Conservation (phyloP, 1,140 invertebrate species). For the Drosophila simulans region DNA sequence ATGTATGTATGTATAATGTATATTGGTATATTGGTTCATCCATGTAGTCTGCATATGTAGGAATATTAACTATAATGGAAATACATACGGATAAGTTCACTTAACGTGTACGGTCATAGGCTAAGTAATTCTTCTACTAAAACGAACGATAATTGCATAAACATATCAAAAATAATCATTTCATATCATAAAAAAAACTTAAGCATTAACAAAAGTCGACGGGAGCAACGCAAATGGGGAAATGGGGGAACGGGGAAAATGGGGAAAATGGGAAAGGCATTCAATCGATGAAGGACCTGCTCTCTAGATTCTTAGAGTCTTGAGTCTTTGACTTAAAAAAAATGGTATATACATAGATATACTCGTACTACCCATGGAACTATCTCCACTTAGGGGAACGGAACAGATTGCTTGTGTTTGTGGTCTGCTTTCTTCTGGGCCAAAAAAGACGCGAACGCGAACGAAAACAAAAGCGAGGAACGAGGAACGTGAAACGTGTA, state of each 20-base stretch:
- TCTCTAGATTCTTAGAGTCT: conserved; percentile 25
- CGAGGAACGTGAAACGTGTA: conserved; percentile 23
- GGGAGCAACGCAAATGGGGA: not conserved
- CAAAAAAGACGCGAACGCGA: not conserved
- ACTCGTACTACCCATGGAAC: no score
- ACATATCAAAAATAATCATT: conserved; percentile 18
- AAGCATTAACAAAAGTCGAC: conserved; percentile 34
- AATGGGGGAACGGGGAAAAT: conserved; percentile 5
- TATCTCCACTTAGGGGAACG: conserved; percentile 1
- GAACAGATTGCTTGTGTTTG: conserved; percentile 12
- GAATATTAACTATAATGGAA: conserved; percentile 55
- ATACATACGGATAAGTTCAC: conserved; percentile 45
- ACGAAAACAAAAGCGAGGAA: conserved; percentile 40
- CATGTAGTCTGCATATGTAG: conserved; percentile 22
- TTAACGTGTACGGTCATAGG: conserved; percentile 16
- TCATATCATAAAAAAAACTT: conserved; percentile 40
- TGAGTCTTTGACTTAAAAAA: conserved; percentile 24
- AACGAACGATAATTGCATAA: conserved; percentile 27
- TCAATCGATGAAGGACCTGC: conserved; percentile 14
- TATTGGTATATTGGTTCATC: conserved; percentile 21
- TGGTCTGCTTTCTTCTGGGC: conserved; percentile 20
- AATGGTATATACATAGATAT: not conserved
- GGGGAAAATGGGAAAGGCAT: conserved; percentile 3
- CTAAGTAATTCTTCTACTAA: conserved; percentile 45
- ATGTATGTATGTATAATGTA: conserved; percentile 10